A percentile compares a stretch with the other conserved stretches of the same genome.
These are phyloP conservation scores for Luidia sarsii DNA, from an alignment of 53 echinoderm and acorn worm genomes.

Conservation along the genomic window DNA sequence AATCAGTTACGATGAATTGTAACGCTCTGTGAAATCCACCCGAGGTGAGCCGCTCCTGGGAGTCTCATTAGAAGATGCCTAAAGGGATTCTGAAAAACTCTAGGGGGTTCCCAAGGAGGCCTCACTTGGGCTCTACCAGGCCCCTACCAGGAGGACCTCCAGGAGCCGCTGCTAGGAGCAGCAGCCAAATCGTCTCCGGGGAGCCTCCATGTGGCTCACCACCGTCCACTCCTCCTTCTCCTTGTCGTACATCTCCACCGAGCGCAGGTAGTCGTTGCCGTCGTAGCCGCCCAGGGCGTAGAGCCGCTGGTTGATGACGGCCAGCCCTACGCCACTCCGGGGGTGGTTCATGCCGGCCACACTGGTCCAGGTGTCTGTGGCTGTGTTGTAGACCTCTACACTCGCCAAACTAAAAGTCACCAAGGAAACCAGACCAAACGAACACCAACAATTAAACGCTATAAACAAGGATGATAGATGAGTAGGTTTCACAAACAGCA, in stretches of 20 bases:
- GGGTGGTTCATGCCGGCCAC: conserved; percentile 69
- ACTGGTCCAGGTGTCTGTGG: conserved; percentile 73
- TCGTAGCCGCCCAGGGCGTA: conserved; percentile 95
- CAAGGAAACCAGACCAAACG: too few species aligned
- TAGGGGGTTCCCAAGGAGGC: too few species aligned
- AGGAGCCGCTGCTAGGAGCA: conserved; percentile 69
- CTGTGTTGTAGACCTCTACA: conserved; percentile 89
- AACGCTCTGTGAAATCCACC: too few species aligned
- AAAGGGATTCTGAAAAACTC: too few species aligned
- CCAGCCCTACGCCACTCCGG: conserved; percentile 87
- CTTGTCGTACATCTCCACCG: conserved; percentile 89
- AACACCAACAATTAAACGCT: too few species aligned
- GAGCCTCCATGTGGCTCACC: conserved; percentile 82
- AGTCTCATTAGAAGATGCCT: too few species aligned
- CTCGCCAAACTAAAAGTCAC: conserved; percentile 86
- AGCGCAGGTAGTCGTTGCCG: conserved; percentile 76
- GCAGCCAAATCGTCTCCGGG: conserved; percentile 84
- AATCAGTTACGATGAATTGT: too few species aligned
- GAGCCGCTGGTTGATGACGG: conserved; percentile 77
- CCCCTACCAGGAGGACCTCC: too few species aligned
- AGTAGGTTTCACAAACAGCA: too few species aligned
- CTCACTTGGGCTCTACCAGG: background rate
- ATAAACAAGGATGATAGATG: too few species aligned
- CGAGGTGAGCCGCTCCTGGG: too few species aligned
- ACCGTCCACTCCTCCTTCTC: conserved; percentile 86